Base-by-base conservation (phyloP, 1,140 invertebrate species). In the Babylonia areolata region DNA sequence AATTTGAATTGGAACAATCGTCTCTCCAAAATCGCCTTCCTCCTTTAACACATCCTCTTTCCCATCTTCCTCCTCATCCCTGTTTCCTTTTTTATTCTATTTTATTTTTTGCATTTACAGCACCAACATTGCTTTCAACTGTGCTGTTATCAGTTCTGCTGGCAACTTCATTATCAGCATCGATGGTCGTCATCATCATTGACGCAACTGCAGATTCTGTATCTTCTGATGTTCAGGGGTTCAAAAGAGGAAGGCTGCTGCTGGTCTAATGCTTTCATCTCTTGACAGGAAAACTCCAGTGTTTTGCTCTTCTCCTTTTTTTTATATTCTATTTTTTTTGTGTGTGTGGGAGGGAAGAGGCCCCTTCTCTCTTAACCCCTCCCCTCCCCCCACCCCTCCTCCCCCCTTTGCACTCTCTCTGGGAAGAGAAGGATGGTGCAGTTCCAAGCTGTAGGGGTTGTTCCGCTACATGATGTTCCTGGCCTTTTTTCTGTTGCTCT, bases 131-230 rank as follows among this genome's bases (percentile, higher is more conserved):
- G 9, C 37, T 42, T 46, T n/a, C 12, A 78, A 5, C n/a, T 17
- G 0, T 39, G 9, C 40, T 28, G 33, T 78, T 78, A 78, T 78
- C 40, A 78, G 35, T 78, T 39, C 40, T 78, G 40, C n/a, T 35
- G n/a, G 20, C n/a, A 78, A 1, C 40, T 33, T 78, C 40, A 78
- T 78, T 28, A 78, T n/a, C 40, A 78, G 35, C 20, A 33, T 35
- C 33, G 40, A 51, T 78, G 15, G 9, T 78, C 75, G 40, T 78
- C 31, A 78, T 78, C 75, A 78, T 78, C 28, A 23, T 64, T n/a
- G 58, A 28, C 58, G 28, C 28, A 23, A 64, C 35, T 78, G 35
- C 15, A 23, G 58, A 6, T n/a, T 64, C 58, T 23, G 58, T 64
- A 64, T 64, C 58, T 64, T 64, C 28, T 64, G 15, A 9, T 51